Base-by-base conservation (phyloP, 2,113 vertebrate genomes). In the Siniperca chuatsi region DNA sequence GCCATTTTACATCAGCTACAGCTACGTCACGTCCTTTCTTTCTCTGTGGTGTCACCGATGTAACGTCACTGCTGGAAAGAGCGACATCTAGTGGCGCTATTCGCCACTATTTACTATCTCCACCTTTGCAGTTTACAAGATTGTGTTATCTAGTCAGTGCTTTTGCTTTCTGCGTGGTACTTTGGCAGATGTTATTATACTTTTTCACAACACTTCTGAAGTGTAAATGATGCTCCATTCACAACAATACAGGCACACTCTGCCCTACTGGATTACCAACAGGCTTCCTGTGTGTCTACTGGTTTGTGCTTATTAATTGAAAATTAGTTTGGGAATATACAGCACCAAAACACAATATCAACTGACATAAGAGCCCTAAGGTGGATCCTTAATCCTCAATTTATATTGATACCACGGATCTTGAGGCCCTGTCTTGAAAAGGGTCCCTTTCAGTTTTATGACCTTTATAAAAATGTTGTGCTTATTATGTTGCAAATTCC, bases 1-100 rank as follows among this genome's bases (percentile, higher is more conserved):
- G 85, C 92, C 92, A 94, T 93, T 90, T 93, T 84, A 87, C 16
- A 23, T 33, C 29, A 11, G 60, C 25, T 2, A 1, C 0, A 37
- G 1, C 8, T 62, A 75, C 90, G 92, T 91, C 83, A 89, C 75
- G 0, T 75, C 68, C 21, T 5, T 10, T 90, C 86, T 89, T 83
- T 50, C 57, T 79, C 52, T 35, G 37, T 62, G 55, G 69, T 72
- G 18, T 42, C 11, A 6, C 0, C 13, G 29, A 10, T 6, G 23
- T 64, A 18, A 25, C 4, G 16, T 16, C 1, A 1, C 40, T 11
- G 0, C 3, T 0, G n/a, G 35, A 73, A 4, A 83, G 66, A 67
- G 86, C 79, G 90, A 68, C 81, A 15, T 2, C 89, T 66, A 58
- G n/a, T 4, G 81, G 82, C 23, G 6, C 46, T 16, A 48, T 4